Conservation (phyloP, 2,888 invertebrate genomes). For the Acleris literana region DNA sequence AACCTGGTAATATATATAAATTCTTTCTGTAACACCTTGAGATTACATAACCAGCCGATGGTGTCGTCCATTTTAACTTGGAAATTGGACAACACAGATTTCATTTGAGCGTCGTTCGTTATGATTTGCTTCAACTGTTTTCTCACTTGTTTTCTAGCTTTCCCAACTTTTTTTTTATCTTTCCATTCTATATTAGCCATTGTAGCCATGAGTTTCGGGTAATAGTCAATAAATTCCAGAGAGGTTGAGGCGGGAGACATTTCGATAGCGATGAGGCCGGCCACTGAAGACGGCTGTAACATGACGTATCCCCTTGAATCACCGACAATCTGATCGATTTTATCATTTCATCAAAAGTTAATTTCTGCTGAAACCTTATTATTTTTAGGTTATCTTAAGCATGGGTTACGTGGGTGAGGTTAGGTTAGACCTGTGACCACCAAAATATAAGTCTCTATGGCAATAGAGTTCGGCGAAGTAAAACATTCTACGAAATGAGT, state of each 20-base stretch:
- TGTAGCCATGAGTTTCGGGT: constrained; percentile 84
- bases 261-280: constrained; percentile 86
- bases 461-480: too few species aligned
- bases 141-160: constrained; percentile 52
- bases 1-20: constrained; percentile 86
- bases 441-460: too few species aligned
- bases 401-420: too few species aligned
- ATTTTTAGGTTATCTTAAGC: too few species aligned
- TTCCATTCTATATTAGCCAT: constrained; percentile 62
- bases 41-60: constrained; percentile 89
- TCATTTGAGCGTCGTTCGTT: constrained; percentile 84
- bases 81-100: constrained; percentile 76
- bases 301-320: too few species aligned
- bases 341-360: too few species aligned
- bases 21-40: constrained; percentile 86
- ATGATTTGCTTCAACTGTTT: constrained; percentile 52
- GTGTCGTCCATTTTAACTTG: constrained; percentile 65
- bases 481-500: too few species aligned
- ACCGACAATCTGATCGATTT: too few species aligned
- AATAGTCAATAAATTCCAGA: constrained; percentile 74
- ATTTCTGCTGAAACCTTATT: too few species aligned
- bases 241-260: constrained; percentile 85
- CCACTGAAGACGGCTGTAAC: constrained; percentile 79
- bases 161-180: constrained; percentile 47
- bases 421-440: too few species aligned